A percentile compares a stretch with the other conserved stretches of the same genome.
These are phyloP conservation scores for Megalurothrips usitatus DNA, from an alignment of 2,888 invertebrate species.

Conservation along the genomic window DNA sequence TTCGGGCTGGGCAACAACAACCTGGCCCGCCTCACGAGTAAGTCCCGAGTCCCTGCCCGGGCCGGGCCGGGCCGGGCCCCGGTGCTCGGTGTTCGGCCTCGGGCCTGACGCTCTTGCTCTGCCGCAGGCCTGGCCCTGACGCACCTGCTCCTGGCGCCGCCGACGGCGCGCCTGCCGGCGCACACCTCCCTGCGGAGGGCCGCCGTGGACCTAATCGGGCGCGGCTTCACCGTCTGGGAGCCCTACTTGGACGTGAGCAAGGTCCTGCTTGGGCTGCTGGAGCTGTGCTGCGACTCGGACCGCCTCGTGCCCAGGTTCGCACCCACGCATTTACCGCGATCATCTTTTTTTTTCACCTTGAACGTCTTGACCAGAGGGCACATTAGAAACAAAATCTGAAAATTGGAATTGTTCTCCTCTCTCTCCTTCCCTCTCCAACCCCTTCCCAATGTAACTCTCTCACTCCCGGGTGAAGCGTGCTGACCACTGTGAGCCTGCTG, in stretches of 20 bases:
- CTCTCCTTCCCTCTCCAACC: no score
- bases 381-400: no score
- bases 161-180: constrained; percentile 75
- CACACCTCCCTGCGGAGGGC: constrained; percentile 92
- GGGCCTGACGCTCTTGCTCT: neutral
- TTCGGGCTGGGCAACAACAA: constrained; percentile 82
- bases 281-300: constrained; percentile 87
- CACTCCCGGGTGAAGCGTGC: no score
- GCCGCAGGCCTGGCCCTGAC: constrained; percentile 74
- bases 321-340: no score
- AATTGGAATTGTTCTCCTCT: no score
- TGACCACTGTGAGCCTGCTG: no score
- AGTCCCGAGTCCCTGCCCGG: constrained; percentile 40
- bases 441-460: no score
- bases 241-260: constrained; percentile 92
- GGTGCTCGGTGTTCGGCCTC: no score
- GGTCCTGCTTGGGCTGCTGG: constrained; percentile 80
- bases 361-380: neutral
- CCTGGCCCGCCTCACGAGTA: constrained; percentile 84
- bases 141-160: constrained; percentile 84
- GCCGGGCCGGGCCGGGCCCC: neutral
- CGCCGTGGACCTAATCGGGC: constrained; percentile 93
- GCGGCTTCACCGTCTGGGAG: constrained; percentile 99
- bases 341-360: neutral
- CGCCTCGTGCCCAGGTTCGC: constrained; percentile 72